These are phyloP conservation scores for Yasuhikotakia modesta DNA, from an alignment of 2,797 vertebrate species.

Conservation along the genomic window DNA sequence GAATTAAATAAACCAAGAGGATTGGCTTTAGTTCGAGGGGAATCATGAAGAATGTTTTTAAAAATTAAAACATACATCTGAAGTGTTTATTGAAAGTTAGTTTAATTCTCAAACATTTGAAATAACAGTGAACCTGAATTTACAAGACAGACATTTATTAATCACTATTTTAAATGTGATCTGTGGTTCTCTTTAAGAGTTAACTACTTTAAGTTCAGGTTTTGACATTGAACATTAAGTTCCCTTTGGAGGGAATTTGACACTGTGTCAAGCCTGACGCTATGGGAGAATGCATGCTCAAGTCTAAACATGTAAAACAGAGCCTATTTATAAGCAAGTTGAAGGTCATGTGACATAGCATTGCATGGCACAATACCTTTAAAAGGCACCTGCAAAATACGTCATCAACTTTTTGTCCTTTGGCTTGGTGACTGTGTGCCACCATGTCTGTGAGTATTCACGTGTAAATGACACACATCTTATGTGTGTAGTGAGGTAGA, in stretches of 20 bases:
- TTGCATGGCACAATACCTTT: too few relatives aligned
- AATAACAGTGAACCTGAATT: not conserved
- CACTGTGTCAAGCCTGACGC: too few relatives aligned
- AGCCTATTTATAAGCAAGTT: too few relatives aligned
- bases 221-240: not conserved
- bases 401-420: too few relatives aligned
- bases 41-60: conserved; percentile 3
- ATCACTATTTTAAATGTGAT: not conserved
- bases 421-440: too few relatives aligned
- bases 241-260: too few relatives aligned
- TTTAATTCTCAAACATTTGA: not conserved
- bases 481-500: too few relatives aligned
- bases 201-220: not conserved
- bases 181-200: not conserved
- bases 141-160: not conserved
- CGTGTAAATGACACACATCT: too few relatives aligned
- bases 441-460: too few relatives aligned
- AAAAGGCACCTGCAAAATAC: too few relatives aligned
- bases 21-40: not conserved
- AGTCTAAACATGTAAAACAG: too few relatives aligned
- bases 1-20: not conserved
- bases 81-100: conserved; percentile 9
- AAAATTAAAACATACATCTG: conserved; percentile 10
- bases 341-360: too few relatives aligned
- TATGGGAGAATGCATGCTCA: not conserved